Conservation (phyloP, 2,113 vertebrate genomes). For the Dipodomys ordii region DNA sequence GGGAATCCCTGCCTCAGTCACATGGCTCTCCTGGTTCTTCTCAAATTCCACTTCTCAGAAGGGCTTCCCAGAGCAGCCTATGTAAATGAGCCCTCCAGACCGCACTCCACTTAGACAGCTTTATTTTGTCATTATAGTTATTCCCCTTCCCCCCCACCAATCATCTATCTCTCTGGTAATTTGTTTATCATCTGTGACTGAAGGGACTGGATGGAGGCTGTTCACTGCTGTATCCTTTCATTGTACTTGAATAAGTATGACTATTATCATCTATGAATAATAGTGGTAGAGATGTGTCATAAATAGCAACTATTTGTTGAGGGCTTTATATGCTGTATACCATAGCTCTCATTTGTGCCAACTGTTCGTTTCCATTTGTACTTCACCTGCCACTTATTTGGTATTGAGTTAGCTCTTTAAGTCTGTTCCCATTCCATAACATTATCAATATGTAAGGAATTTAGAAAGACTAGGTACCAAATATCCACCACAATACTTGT, state of each 20-base stretch:
- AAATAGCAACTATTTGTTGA: background rate
- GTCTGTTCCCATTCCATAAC: background rate
- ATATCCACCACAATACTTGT: background rate
- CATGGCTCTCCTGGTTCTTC: background rate
- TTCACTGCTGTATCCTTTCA: too few relatives aligned
- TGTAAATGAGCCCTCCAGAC: too few relatives aligned
- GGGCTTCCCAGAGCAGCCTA: too few relatives aligned
- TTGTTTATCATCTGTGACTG: too few relatives aligned
- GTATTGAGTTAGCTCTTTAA: background rate
- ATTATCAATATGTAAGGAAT: background rate
- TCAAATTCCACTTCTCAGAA: background rate
- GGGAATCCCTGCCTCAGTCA: background rate
- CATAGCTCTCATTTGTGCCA: background rate
- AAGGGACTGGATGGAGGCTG: too few relatives aligned
- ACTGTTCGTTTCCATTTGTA: too few relatives aligned
- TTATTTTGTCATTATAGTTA: too few relatives aligned
- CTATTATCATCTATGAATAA: background rate
- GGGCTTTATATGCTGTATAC: background rate
- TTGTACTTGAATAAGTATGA: background rate
- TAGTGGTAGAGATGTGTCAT: background rate
- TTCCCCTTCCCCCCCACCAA: accelerated
- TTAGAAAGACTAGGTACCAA: background rate
- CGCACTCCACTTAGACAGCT: too few relatives aligned
- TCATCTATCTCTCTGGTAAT: too few relatives aligned
- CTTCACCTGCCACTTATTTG: background rate